These are phyloP conservation scores for Plebejus anna DNA, from an alignment of 2,888 invertebrate genomes.

Conservation along the genomic window DNA sequence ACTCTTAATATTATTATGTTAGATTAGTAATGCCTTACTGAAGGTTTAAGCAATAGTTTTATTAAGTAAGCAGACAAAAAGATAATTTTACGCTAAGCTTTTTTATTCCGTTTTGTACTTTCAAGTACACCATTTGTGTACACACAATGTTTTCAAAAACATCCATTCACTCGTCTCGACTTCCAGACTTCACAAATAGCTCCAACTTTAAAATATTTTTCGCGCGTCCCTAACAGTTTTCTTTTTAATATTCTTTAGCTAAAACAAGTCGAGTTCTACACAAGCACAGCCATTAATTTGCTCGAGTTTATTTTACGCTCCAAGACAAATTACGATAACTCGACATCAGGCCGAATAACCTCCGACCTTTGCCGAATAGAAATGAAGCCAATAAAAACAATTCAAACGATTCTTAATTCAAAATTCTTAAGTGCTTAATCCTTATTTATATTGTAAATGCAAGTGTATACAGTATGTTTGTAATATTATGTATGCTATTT, in stretches of 20 bases:
- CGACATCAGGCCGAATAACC: slow-evolving; percentile 6
- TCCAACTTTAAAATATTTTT: slow-evolving; percentile 16
- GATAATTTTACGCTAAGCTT: background rate
- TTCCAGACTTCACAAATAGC: slow-evolving; percentile 3
- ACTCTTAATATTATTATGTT: no score
- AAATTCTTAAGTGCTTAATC: background rate
- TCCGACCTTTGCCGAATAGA: background rate
- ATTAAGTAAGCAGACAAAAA: background rate
- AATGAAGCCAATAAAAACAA: slow-evolving; percentile 8
- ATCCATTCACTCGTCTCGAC: slow-evolving; percentile 1
- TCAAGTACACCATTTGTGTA: background rate
- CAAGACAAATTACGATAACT: slow-evolving; percentile 21
- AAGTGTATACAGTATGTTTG: no score
- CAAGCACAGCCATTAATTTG: slow-evolving; percentile 13
- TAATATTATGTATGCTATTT: no score
- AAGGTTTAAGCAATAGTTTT: no score
- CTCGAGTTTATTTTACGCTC: slow-evolving; percentile 19
- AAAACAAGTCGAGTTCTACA: slow-evolving; percentile 13
- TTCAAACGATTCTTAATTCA: background rate
- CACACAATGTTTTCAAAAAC: slow-evolving; percentile 8
- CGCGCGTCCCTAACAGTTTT: slow-evolving; percentile 10
- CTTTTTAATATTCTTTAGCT: slow-evolving; percentile 20
- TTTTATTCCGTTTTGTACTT: background rate
- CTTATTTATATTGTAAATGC: background rate
- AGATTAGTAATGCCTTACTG: no score